Base-by-base conservation (phyloP, 2,797 vertebrate species). In the Sebastes diaconus region DNA sequence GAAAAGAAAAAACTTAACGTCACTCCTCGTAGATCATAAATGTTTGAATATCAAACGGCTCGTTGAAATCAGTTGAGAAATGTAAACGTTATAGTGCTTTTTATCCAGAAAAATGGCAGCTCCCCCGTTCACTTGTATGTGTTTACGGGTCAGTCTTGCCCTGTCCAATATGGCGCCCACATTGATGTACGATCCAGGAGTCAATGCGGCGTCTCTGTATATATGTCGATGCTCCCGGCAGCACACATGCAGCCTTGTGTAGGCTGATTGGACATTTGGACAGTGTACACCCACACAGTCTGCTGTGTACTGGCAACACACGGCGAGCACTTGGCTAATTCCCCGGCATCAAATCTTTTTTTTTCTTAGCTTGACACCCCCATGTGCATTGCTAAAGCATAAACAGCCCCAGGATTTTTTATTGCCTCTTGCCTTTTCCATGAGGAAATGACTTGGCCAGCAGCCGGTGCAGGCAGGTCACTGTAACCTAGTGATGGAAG, bases 401-500 rank as follows among this genome's bases (percentile, higher is more conserved):
- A 83, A 77, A 79, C 71, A 79, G 83, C 73, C 36, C 18, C 14
- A 8, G 70, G 64, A 66, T 84, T 76, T 75, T 87, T 82, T 79
- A 82, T 89, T 85, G 69, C 79, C 29, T 64, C 75, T 84, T 87
- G 75, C 59, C 72, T 87, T 86, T 86, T 89, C 75, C 86, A 74
- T 64, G 55, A 71, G 70, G 67, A 85, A 61, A 72, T 79, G 73
- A 88, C 80, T 85, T 90, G 42, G 89, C 82, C 30, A 58, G 52
- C 61, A 75, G 92, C 83, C 93, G 92, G 80, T 61, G 75, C 89
- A 81, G 81, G 52, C 89, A 92, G 95, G 96, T 96, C 96, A 95
- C 92, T 73, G 90, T 96, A 95, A 96, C 96, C 95, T 90, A 39
- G 84, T 84, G 87, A 91, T 93, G 84, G 87, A 93, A 93, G 84